These are phyloP conservation scores for Ammospiza maritima DNA, from an alignment of 2,797 vertebrate species.

Conservation along the genomic window DNA sequence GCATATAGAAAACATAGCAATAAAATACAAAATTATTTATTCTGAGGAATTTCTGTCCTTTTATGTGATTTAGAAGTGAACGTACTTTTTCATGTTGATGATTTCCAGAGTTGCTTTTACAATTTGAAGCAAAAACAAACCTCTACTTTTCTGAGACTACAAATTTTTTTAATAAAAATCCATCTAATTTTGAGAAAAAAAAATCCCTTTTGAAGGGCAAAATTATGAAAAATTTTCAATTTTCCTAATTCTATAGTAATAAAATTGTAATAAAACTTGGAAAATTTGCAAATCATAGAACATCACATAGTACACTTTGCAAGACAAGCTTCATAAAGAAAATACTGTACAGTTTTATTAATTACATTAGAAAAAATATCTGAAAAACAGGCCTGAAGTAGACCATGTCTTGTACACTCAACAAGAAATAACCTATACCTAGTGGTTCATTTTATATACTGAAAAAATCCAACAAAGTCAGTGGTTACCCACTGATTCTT, in stretches of 20 bases:
- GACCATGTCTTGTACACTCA: background rate
- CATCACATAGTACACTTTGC: background rate
- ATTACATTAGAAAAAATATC: background rate
- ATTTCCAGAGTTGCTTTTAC: background rate
- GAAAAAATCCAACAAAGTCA: background rate
- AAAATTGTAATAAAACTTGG: background rate
- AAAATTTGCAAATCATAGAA: background rate
- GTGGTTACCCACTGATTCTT: background rate
- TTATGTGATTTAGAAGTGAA: background rate
- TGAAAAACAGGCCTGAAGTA: background rate
- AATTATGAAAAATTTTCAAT: background rate
- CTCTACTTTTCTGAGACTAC: background rate
- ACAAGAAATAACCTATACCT: background rate
- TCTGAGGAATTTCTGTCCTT: background rate
- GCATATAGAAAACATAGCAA: background rate
- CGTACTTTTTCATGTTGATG: background rate
- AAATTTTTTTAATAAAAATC: background rate
- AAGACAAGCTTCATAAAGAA: background rate
- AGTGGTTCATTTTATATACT: background rate
- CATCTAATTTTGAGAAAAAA: background rate
- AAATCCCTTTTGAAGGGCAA: fast-evolving
- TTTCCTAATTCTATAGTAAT: background rate
- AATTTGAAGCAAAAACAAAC: background rate
- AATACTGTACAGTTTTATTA: background rate
- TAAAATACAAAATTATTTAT: background rate